Base-by-base conservation (phyloP, 2,113 vertebrate genomes). In the Gobio gobio region DNA sequence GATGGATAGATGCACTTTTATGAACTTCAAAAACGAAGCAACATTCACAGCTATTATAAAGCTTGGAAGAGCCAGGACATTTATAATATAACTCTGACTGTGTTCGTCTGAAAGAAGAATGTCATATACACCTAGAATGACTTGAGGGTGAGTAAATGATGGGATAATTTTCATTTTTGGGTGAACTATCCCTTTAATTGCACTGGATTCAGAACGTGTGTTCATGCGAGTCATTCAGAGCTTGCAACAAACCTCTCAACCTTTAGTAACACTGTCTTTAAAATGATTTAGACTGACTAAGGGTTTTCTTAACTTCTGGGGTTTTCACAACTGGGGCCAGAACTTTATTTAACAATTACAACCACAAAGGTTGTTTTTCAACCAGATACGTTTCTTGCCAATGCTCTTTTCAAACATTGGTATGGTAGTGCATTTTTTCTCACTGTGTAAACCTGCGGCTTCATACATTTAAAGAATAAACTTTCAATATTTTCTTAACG, bases 401-500 rank as follows among this genome's bases (percentile, higher is more conserved):
- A 36, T 18, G 13, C 26, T 33, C 16, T 70, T 29, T 5, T 66
- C 26, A 18, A 33, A 18, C 29, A 66, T 33, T 43, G 18, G 33
- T 12, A 43, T 5, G 66, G 20, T 22, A 12, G 36, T 18, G 2
- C 10, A 13, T 72, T 43, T 43, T 43, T 43, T 43, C 20, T 72
- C 40, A n/a, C 20, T 70, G 20, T 43, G 36, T 12, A 40, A 43
- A n/a, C 68, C 40, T 43, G 20, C 10, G 20, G 18, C 36, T 40
- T 70, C 20, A 70, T 70, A n/a, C 66, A 70, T 70, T 43, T 43
- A 5, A 70, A n/a, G 36, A 70, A 72, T 43, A 70, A 43, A 70
- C 36, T 43, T 70, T 43, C 66, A 43, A 43, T 72, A 43, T 72
- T 43, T 72, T 72, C 66, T 22, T 10, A 12, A 20, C n/a, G 36